These are phyloP conservation scores for Coecobrya sp. DNA, from an alignment of 2,888 invertebrate species.

Conservation along the genomic window DNA sequence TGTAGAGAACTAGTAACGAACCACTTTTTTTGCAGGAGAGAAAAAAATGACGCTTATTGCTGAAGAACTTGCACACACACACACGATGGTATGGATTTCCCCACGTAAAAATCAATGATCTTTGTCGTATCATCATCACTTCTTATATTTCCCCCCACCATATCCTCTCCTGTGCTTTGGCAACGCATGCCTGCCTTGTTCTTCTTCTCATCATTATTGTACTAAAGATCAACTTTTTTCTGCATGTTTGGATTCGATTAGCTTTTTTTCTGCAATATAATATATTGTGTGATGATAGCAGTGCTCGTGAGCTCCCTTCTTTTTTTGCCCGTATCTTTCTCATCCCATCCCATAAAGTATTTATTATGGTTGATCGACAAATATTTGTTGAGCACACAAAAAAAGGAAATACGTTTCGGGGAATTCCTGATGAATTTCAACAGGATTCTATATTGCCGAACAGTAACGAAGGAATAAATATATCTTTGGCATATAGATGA, in stretches of 20 bases:
- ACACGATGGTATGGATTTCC: too few relatives aligned
- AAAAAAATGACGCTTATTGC: too few relatives aligned
- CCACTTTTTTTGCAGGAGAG: background rate
- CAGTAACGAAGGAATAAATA: background rate
- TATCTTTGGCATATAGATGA: too few relatives aligned
- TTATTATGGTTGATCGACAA: slow-evolving; percentile 40
- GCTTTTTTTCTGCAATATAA: background rate
- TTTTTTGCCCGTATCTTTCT: background rate
- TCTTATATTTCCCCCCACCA: background rate
- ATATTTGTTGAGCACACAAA: slow-evolving; percentile 49
- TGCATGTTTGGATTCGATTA: slow-evolving; percentile 65
- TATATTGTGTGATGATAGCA: background rate
- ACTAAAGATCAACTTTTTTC: background rate
- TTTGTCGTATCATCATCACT: background rate
- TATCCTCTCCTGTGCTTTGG: background rate
- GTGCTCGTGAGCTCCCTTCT: background rate
- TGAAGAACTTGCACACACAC: too few relatives aligned
- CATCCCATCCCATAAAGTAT: slow-evolving; percentile 14
- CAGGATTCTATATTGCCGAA: background rate
- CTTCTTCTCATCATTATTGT: background rate
- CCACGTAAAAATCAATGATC: background rate
- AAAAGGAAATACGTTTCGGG: slow-evolving; percentile 2
- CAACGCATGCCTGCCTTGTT: slow-evolving; percentile 8
- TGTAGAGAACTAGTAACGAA: background rate
- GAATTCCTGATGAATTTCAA: background rate